These are phyloP conservation scores for Drosophila equinoxialis DNA, from an alignment of 1,140 invertebrate genomes.

Conservation along the genomic window DNA sequence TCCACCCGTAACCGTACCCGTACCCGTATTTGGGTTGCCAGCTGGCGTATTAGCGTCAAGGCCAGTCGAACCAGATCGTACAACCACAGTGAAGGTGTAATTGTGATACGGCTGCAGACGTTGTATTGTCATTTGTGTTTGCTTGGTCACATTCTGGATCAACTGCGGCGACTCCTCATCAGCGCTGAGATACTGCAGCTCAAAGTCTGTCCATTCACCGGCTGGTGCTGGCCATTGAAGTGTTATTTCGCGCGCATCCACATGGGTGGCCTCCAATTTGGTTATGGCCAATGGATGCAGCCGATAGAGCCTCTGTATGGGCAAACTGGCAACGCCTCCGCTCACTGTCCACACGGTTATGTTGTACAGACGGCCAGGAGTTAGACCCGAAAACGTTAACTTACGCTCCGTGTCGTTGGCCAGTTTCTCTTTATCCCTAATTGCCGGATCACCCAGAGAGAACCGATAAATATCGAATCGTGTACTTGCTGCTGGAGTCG, in stretches of 20 bases:
- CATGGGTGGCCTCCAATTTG: slow-evolving; percentile 88
- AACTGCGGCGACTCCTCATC: slow-evolving; percentile 84
- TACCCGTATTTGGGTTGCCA: not conserved
- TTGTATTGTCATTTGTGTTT: slow-evolving; percentile 87
- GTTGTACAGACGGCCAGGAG: slow-evolving; percentile 93
- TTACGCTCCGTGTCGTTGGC: slow-evolving; percentile 91
- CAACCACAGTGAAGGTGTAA: slow-evolving; percentile 95
- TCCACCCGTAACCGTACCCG: not conserved
- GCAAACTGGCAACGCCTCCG: slow-evolving; percentile 91
- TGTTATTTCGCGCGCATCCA: slow-evolving; percentile 91
- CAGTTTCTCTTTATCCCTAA: slow-evolving; percentile 89
- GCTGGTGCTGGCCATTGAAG: slow-evolving; percentile 91
- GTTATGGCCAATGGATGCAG: slow-evolving; percentile 93
- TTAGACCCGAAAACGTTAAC: slow-evolving; percentile 91
- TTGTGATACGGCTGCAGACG: slow-evolving; percentile 91
- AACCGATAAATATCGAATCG: slow-evolving; percentile 93
- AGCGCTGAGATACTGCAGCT: slow-evolving; percentile 92
- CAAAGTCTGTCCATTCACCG: slow-evolving; percentile 94
- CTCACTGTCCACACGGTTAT: slow-evolving; percentile 97
- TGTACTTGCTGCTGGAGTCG: slow-evolving; percentile 89
- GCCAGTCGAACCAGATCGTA: slow-evolving; percentile 90
- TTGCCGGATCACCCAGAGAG: slow-evolving; percentile 88
- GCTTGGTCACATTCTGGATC: slow-evolving; percentile 89
- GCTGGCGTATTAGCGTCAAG: not conserved
- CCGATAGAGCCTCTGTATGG: slow-evolving; percentile 91